These are phyloP conservation scores for Rhea pennata DNA, from an alignment of 2,113 vertebrate species.

Conservation along the genomic window DNA sequence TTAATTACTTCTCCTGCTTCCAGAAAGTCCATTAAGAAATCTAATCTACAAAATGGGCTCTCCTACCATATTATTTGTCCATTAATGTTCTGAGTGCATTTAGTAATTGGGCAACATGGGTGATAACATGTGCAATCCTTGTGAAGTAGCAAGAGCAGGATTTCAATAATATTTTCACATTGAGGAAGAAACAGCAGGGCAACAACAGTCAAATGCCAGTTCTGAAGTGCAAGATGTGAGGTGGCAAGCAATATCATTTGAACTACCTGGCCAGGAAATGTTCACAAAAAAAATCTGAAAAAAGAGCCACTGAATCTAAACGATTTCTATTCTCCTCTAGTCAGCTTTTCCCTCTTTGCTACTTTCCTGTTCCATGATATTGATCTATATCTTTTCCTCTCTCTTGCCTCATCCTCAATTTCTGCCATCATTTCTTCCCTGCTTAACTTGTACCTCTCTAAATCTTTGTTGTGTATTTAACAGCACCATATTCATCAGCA, in stretches of 20 bases:
- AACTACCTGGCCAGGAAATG: neutral
- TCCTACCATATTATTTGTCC: conserved; percentile 13
- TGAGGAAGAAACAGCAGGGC: neutral
- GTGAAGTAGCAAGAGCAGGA: neutral
- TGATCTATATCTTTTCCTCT: neutral
- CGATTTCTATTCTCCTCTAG: neutral
- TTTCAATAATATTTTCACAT: conserved; percentile 6
- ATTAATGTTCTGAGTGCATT: conserved; percentile 38
- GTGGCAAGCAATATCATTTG: neutral
- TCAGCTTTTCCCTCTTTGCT: neutral
- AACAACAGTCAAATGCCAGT: neutral
- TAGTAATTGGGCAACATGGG: neutral
- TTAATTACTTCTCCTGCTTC: conserved; percentile 35
- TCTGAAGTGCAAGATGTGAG: neutral
- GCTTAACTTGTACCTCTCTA: neutral
- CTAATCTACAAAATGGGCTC: conserved; percentile 48
- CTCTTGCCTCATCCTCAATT: neutral
- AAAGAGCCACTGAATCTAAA: neutral
- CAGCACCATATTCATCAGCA: neutral
- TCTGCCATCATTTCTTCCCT: neutral
- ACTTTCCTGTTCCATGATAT: neutral
- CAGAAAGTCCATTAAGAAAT: conserved; percentile 67
- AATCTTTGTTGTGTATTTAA: neutral
- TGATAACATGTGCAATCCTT: neutral
- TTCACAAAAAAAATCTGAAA: neutral